A percentile compares a stretch with the other conserved stretches of the same genome.
Conservation (phyloP, 2,797 vertebrate genomes). For the Vultur gryphus region DNA sequence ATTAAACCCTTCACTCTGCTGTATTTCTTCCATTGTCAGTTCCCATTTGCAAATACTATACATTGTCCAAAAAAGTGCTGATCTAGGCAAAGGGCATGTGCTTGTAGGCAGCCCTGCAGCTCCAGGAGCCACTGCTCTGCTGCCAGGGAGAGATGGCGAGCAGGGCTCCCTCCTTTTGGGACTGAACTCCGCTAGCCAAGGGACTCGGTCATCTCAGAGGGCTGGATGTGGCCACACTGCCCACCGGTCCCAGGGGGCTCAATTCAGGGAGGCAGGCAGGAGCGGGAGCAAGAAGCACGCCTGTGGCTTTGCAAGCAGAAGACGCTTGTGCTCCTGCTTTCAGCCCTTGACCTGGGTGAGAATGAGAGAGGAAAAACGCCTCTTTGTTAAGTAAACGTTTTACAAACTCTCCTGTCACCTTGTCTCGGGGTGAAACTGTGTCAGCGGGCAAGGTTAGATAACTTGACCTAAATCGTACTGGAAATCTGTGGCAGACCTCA, state of each 20-base stretch:
- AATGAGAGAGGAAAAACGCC: neutral
- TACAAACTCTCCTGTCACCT: constrained; percentile 19
- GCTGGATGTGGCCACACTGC: neutral
- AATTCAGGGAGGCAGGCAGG: neutral
- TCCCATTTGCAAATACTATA: constrained; percentile 76
- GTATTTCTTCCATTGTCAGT: constrained; percentile 73
- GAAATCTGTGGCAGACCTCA: constrained; percentile 59
- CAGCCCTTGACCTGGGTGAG: neutral
- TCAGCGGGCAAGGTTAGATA: constrained; percentile 62
- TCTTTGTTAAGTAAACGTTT: neutral
- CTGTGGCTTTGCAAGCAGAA: neutral
- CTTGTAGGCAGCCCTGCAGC: neutral
- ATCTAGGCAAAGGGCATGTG: constrained; percentile 20
- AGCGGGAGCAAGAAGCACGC: fast-evolving
- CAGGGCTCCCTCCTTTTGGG: neutral
- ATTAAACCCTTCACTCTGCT: constrained; percentile 76
- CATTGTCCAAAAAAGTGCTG: constrained; percentile 65
- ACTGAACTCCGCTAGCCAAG: neutral
- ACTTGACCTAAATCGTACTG: constrained; percentile 59
- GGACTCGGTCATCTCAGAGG: neutral
- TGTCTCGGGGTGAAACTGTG: constrained; percentile 26
- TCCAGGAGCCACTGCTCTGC: neutral
- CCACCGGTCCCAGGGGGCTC: fast-evolving
- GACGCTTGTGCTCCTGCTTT: neutral
- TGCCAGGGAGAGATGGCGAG: neutral